Evolutionary conservation across 2,113 vertebrate species (phyloP), one percentile per base, ranked within the genome.

Genomic region (Nanorana parkeri): DNA sequence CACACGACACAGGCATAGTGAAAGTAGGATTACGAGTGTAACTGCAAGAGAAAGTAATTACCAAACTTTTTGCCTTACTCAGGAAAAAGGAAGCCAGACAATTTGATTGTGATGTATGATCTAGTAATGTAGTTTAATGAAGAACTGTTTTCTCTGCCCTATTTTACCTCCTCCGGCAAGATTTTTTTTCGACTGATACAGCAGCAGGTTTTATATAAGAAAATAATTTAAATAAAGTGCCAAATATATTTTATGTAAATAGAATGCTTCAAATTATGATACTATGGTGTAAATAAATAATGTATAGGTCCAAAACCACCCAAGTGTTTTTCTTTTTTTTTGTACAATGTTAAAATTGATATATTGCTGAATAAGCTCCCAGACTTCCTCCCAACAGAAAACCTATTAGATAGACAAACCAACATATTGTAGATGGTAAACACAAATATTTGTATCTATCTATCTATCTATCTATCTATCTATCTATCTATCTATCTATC

Each of bases 61-160:
- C 72, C 20, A 75, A 75, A 75, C 29, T 75, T 75, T 75, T 75
- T 32, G 3, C 72, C 72, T 75, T 75, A 75, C 72, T 75, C 72
- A 75, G 72, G 72, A 61, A 58, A 75, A 75, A 61, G 41, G 54
- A 58, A 61, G 28, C 56, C 55, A 41, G 72, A 55, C 72, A 61
- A 75, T 20, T 11, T 75, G 55, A 75, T 61, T 61, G 72, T 75
- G 72, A 75, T 75, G 29, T 61, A 75, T 61, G 56, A 75, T 75
- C 55, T 41, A 20, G 28, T 75, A 75, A 75, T 75, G 60, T 75
- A 61, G 71, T 75, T 61, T 75, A 75, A 75, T 41, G 55, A 75
- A 75, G 72, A 61, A 75, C 72, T 41, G 72, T 21, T 75, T 75
- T 75, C 29, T 23, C 56, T 36, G 54, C 54, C 71, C 55, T 60